A percentile compares a stretch with the other conserved stretches of the same genome.
Evolutionary conservation across 2,113 vertebrate genomes (phyloP).

Genomic region (Sorex fumeus): DNA sequence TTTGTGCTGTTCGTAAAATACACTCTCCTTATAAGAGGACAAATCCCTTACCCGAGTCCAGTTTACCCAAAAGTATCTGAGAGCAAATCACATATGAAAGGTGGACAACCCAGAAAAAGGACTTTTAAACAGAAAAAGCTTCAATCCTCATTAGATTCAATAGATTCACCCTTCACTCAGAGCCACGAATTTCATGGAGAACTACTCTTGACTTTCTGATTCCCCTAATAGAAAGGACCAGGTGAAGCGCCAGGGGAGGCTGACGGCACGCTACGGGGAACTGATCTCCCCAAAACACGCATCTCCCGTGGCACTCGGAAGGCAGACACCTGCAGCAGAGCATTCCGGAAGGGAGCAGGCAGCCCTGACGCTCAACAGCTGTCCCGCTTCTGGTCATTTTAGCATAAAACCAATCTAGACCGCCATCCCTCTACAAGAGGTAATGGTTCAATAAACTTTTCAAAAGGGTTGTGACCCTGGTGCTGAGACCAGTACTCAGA

Average conservation of each 20-base stretch:
- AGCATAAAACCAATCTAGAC: neutral
- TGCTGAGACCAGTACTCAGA: neutral
- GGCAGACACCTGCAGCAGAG: neutral
- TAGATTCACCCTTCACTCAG: neutral
- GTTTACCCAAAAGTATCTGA: constrained; percentile 26
- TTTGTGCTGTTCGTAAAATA: neutral
- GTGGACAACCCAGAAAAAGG: neutral
- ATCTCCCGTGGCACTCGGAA: neutral
- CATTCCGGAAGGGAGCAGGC: neutral
- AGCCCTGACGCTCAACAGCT: too few species aligned
- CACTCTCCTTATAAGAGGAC: neutral
- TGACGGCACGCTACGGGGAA: neutral
- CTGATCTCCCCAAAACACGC: neutral
- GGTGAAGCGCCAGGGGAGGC: neutral
- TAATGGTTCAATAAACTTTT: neutral
- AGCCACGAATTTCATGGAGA: neutral
- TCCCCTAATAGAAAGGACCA: neutral
- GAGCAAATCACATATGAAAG: constrained; percentile 21
- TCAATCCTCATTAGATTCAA: too few species aligned
- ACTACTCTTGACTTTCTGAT: too few species aligned
- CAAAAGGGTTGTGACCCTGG: neutral
- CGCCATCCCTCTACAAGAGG: neutral
- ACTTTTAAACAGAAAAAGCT: neutral
- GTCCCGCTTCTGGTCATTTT: too few species aligned
- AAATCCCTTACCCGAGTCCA: constrained; percentile 5